These are phyloP conservation scores for Sycon ciliatum DNA, from an alignment of 37 sponge, comb jelly and placozoan genomes.

Conservation along the genomic window DNA sequence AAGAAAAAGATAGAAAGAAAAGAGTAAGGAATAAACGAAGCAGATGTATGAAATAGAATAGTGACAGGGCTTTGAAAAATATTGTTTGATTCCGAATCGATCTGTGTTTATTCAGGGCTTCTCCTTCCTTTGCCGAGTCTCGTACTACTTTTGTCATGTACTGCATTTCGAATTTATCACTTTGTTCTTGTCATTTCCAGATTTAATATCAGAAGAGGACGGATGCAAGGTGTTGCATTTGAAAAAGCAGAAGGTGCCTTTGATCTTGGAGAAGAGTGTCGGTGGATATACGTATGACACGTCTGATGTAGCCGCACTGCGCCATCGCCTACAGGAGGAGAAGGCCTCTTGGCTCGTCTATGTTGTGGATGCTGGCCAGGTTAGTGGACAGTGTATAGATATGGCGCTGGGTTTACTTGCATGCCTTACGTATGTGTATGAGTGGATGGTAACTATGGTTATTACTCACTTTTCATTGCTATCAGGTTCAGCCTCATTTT, in stretches of 20 bases:
- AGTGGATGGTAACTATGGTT: background rate
- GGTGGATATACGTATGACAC: conserved; percentile 96
- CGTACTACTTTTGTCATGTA: too few species aligned
- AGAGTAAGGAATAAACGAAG: too few species aligned
- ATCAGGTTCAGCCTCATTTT: too few species aligned
- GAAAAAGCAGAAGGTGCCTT: conserved; percentile 42
- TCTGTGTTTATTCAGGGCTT: too few species aligned
- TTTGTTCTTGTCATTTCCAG: conserved; percentile 26
- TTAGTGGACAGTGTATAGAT: background rate
- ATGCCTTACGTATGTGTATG: background rate
- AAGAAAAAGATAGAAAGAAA: too few species aligned
- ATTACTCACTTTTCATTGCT: background rate
- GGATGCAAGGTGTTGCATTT: conserved; percentile 70
- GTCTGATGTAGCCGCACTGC: conserved; percentile 82
- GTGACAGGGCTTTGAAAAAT: background rate
- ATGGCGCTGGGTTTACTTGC: background rate
- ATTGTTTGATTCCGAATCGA: too few species aligned
- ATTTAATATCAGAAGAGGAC: conserved; percentile 50
- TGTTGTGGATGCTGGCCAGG: conserved; percentile 90
- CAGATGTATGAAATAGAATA: too few species aligned
- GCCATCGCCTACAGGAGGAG: conserved; percentile 65
- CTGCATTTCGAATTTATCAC: background rate
- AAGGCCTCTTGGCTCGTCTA: conserved; percentile 89
- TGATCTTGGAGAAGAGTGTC: conserved; percentile 86
- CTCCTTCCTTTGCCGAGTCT: background rate